Percentiles rank a stretch among this genome's conserved stretches.
phyloP scores from a whole-genome alignment of 2,888 invertebrate species.

The Morinoia aosen region DNA sequence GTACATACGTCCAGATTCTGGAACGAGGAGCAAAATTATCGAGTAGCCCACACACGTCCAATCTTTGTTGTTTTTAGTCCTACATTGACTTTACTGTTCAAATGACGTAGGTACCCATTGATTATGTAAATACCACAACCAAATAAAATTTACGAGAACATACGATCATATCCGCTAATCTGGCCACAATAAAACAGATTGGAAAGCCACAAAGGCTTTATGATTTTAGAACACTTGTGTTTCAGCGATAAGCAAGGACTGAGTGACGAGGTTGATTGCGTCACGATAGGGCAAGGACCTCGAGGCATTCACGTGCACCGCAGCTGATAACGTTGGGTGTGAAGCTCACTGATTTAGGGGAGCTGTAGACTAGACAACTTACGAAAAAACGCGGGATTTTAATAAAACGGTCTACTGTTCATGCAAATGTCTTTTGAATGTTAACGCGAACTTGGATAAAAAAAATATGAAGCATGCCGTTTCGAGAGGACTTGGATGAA shows the following conservation, averaged over 20 bases:
- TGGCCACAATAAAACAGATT: background rate
- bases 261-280: background rate
- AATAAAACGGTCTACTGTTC: no score
- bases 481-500: no score
- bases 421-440: no score
- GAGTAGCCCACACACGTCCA: no score
- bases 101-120: no score
- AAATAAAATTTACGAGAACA: background rate
- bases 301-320: background rate
- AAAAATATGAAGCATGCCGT: no score
- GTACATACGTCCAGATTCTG: no score
- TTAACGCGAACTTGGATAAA: no score
- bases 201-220: background rate
- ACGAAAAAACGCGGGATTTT: background rate
- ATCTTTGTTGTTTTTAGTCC: no score
- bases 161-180: background rate
- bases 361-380: background rate
- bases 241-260: background rate
- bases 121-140: background rate
- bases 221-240: background rate
- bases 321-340: background rate
- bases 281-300: background rate
- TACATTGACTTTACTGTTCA: no score
- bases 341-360: background rate
- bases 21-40: no score